Percentiles rank a stretch among this genome's conserved stretches.
These are phyloP conservation scores for Trachops cirrhosus DNA, from an alignment of 2,797 vertebrate species.

Conservation along the genomic window DNA sequence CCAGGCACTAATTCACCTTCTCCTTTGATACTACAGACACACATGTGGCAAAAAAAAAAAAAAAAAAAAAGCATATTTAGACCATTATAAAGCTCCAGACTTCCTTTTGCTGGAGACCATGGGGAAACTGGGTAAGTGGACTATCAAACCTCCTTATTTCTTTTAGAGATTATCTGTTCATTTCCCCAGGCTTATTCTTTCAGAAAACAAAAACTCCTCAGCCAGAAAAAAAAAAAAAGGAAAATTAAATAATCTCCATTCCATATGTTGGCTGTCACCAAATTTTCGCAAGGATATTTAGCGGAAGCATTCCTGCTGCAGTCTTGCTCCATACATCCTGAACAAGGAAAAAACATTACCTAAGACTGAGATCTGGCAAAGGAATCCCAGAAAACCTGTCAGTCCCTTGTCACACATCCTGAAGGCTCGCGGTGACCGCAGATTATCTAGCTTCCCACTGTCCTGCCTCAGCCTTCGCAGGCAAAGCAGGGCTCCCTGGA, in stretches of 20 bases:
- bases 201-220: not conserved
- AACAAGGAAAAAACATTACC: constrained; percentile 18
- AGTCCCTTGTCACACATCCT: not conserved
- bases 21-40: not conserved
- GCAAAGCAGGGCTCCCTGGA: not conserved
- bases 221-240: not conserved
- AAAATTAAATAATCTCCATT: constrained; percentile 13
- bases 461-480: not conserved
- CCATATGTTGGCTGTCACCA: not conserved
- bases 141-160: not conserved
- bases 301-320: not conserved
- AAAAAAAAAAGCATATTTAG: not conserved
- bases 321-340: constrained; percentile 17
- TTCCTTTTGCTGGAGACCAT: not conserved
- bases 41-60: not conserved
- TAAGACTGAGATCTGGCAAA: constrained; percentile 30
- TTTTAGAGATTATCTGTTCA: not conserved
- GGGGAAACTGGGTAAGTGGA: not conserved
- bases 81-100: not conserved
- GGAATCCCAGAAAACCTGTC: not conserved
- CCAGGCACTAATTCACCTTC: not conserved
- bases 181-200: not conserved
- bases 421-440: not conserved
- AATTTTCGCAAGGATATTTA: constrained; percentile 20
- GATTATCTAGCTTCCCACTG: not conserved